Evolutionary conservation across 2,797 vertebrate species (phyloP).

Genomic region (Sebastes baramenuke): DNA sequence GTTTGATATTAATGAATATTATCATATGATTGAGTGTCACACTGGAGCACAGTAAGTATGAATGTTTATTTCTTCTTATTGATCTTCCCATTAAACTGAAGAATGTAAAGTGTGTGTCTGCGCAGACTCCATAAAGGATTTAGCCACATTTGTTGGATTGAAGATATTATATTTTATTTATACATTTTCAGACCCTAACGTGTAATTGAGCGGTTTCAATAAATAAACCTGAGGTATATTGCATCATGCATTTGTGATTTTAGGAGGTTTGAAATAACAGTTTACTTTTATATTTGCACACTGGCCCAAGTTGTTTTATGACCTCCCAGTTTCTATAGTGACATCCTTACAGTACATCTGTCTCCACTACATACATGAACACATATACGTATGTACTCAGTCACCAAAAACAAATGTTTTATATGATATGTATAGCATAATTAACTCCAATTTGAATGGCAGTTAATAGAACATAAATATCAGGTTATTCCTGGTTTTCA

Average conservation of each 20-base stretch:
- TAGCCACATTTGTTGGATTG: background rate
- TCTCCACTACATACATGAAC: background rate
- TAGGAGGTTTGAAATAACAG: background rate
- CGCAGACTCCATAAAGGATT: background rate
- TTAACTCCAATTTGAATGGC: background rate
- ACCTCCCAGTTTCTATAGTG: background rate
- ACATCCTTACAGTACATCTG: background rate
- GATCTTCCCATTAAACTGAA: background rate
- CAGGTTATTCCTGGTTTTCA: background rate
- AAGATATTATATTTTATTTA: background rate
- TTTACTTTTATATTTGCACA: background rate
- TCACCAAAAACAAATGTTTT: background rate
- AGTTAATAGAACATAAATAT: background rate
- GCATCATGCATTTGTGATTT: background rate
- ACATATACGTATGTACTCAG: background rate
- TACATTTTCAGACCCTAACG: background rate
- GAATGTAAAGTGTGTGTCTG: background rate
- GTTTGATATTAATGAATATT: background rate
- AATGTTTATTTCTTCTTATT: background rate
- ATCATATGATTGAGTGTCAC: background rate
- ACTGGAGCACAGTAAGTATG: constrained; percentile 32
- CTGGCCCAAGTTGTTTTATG: background rate
- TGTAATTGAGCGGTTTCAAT: background rate
- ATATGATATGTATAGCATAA: background rate
- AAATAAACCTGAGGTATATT: background rate